Evolutionary conservation across 2,113 vertebrate genomes (phyloP), one percentile per base, ranked within the genome.

Genomic region (Aramus guarauna): DNA sequence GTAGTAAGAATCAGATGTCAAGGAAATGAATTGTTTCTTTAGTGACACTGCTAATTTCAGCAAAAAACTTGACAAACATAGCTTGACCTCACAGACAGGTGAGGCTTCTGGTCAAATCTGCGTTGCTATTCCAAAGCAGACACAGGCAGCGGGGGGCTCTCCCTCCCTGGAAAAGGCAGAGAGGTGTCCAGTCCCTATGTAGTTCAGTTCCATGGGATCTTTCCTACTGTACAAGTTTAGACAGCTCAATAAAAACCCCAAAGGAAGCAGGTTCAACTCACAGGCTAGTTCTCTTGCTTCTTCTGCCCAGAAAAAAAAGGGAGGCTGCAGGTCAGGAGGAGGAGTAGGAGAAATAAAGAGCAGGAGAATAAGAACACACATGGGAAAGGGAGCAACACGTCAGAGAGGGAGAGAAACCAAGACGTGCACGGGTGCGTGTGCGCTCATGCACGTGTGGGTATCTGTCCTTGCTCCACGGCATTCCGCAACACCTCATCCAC

Each of bases 371-470:
- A 69, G 17, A 39, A 24, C 36, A 58, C 50, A 8, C 50, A 37
- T 0, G 2, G 16, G 53, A 73, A 67, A 67, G 9, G 59, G 9
- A 73, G 41, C 45, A 47, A 19, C 13, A 48, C 0, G 4, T 29
- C 4, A 0, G 24, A 69, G 45, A 50, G 20, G 16, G 24, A 21
- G 39, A 36, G n/a, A 36, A 34, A 32, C 23, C 43, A 45, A 27
- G 11, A 32, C 1, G 3, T 9, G 58, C 24, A 6, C 2, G 18
- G 4, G 30, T 8, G 7, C 6, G 15, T 6, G 19, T 29, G 45
- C 5, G 4, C 43, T 52, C 26, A 7, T 14, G 36, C 4, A 52
- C 24, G 10, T 30, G 0, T 3, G 2, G 8, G n/a, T 20, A 14
- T 21, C 62, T 26, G 52, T 52, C 39, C 66, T 34, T 6, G 36